Percentiles rank a stretch among this genome's conserved stretches.
Evolutionary conservation across 2,888 invertebrate genomes (phyloP).

Genomic region (Rugalucina vietnamica): DNA sequence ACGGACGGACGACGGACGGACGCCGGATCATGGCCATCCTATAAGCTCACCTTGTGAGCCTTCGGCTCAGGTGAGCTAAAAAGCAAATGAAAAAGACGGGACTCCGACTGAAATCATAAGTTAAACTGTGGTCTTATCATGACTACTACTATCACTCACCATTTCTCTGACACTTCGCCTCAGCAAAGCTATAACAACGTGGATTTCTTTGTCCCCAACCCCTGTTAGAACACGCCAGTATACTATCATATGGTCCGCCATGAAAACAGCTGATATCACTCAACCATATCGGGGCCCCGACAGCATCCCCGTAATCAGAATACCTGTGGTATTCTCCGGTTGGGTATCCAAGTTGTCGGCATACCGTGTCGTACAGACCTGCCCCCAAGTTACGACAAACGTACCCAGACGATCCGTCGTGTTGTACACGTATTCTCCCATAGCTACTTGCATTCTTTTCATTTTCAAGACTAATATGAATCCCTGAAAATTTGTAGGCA

Average conservation of each 20-base stretch:
- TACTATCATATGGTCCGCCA: neutral
- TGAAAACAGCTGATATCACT: neutral
- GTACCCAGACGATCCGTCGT: constrained; percentile 68
- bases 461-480: neutral
- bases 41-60: too few species aligned
- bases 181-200: constrained; percentile 71
- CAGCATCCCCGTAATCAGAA: constrained; percentile 58
- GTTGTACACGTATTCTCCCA: constrained; percentile 68
- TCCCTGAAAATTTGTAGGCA: neutral
- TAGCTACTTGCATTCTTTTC: constrained; percentile 44
- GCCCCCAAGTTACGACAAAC: constrained; percentile 73
- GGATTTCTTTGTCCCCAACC: constrained; percentile 66
- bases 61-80: too few species aligned
- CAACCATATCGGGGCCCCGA: neutral
- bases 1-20: too few species aligned
- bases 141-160: constrained; percentile 61
- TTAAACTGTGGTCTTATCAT: too few species aligned
- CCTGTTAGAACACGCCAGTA: constrained; percentile 69
- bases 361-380: constrained; percentile 70
- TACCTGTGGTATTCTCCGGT: constrained; percentile 64
- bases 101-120: too few species aligned
- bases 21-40: too few species aligned
- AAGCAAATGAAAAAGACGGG: too few species aligned
- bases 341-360: constrained; percentile 72
- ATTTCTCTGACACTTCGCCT: constrained; percentile 69